A percentile compares a stretch with the other conserved stretches of the same genome.
Evolutionary conservation across 2,888 invertebrate species (phyloP).

Genomic region (Mesoligia furuncula): DNA sequence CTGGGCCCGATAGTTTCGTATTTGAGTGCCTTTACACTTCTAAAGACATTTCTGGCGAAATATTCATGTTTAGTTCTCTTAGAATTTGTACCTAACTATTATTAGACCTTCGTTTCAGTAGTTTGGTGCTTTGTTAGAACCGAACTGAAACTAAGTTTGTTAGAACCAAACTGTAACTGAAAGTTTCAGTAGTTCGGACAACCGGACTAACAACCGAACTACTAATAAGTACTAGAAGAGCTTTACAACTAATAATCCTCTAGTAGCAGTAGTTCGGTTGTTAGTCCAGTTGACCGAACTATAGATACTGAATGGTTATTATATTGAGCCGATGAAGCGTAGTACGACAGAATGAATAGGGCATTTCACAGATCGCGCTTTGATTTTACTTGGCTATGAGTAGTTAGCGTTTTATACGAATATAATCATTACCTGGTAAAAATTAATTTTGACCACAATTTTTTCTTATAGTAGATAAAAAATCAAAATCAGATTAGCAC

Average conservation of each 20-base stretch:
- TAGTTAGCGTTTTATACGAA: background rate
- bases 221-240: too few species aligned
- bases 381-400: background rate
- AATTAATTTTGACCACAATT: too few species aligned
- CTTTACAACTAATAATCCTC: too few species aligned
- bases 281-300: too few species aligned
- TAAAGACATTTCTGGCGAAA: background rate
- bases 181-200: too few species aligned
- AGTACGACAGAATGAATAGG: too few species aligned
- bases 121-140: too few species aligned
- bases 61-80: background rate
- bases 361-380: background rate
- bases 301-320: background rate
- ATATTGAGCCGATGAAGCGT: background rate
- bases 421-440: background rate
- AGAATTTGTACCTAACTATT: background rate
- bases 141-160: too few species aligned
- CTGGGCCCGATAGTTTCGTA: background rate
- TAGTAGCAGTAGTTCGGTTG: too few species aligned
- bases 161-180: too few species aligned
- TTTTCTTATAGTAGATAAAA: background rate
- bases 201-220: too few species aligned
- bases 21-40: background rate
- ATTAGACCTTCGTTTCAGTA: too few species aligned
- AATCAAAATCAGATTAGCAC: constrained; percentile 13